These are phyloP conservation scores for Zaprionus inermis DNA, from an alignment of 1,140 invertebrate genomes.

Conservation along the genomic window DNA sequence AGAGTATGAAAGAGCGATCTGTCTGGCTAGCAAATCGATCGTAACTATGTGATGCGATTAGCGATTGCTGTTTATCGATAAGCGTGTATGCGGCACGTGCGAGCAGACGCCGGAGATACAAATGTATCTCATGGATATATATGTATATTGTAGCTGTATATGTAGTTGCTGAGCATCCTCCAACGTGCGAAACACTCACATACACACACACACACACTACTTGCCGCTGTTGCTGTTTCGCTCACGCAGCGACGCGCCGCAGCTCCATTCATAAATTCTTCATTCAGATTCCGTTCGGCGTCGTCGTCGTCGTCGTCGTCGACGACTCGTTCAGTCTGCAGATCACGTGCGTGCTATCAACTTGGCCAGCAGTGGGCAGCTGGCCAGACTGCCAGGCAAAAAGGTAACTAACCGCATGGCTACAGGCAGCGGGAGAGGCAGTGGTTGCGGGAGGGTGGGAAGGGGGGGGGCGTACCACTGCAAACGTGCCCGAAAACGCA, in stretches of 20 bases:
- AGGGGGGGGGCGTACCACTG: not conserved
- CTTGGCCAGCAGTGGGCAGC: constrained; percentile 47
- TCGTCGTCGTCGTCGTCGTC: not conserved
- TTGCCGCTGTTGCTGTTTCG: constrained; percentile 26
- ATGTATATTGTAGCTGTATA: not conserved
- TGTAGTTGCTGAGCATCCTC: constrained; percentile 15
- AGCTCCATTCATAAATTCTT: constrained; percentile 77
- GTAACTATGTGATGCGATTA: constrained; percentile 34
- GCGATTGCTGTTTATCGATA: constrained; percentile 32
- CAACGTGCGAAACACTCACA: constrained; percentile 28
- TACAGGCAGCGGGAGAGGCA: not conserved
- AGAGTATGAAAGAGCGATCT: not conserved
- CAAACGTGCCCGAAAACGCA: constrained; percentile 20
- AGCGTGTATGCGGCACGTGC: constrained; percentile 34
- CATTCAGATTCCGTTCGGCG: constrained; percentile 67
- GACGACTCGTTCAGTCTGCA: constrained; percentile 55
- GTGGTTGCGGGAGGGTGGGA: not conserved
- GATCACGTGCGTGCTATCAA: constrained; percentile 76
- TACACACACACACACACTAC: constrained; percentile 7
- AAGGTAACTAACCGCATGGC: constrained; percentile 16
- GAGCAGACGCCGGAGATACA: not conserved
- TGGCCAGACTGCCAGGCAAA: constrained; percentile 1
- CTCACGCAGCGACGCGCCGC: constrained; percentile 44
- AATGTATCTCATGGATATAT: constrained; percentile 7
- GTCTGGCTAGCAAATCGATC: constrained; percentile 9